Evolutionary conservation across 2,888 invertebrate species (phyloP), one percentile per base, ranked within the genome.

Genomic region (Dynastes hyllus): DNA sequence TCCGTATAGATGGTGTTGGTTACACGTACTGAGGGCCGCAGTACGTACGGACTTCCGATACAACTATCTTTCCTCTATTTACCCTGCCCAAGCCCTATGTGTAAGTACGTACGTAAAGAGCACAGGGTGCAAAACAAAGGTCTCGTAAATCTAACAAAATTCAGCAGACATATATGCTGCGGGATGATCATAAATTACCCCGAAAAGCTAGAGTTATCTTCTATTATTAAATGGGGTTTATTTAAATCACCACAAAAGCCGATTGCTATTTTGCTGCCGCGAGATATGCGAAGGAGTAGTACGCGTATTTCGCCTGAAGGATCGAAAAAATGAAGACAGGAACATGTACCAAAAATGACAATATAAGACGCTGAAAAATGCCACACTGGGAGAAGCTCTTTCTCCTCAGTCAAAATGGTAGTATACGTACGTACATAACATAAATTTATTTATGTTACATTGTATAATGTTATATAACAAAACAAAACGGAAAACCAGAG

Each of bases 181-280:
- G 75, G 76, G 78, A 78, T 78, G 78, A 78, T 76, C 76, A 79
- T 79, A 79, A 79, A 79, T 79, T 79, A 76, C 50, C 29, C 51
- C 32, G 69, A 61, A 61, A 69, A 69, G 58, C 79, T 58, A 53
- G 76, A 66, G 76, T 70, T 78, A 78, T 78, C 70, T 76, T 75
- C 76, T 79, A 76, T 76, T 76, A 76, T 79, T 76, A 79, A 79
- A 76, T 37, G 76, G 76, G 79, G 61, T 79, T 76, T 76, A 79
- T 79, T 79, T 79, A 79, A 79, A 79, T 79, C 69, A 76, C 76
- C 55, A 58, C 50, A 65, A 67, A 78, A 75, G 69, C 79, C 61
- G 76, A 76, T 79, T 79, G 76, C 69, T 79, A 78, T 73, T 78
- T 78, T 73, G 78, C 51, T 63, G 27, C 45, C 45, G 3, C 63